These are phyloP conservation scores for Tipula unca DNA, from an alignment of 2,888 invertebrate species.

Conservation along the genomic window DNA sequence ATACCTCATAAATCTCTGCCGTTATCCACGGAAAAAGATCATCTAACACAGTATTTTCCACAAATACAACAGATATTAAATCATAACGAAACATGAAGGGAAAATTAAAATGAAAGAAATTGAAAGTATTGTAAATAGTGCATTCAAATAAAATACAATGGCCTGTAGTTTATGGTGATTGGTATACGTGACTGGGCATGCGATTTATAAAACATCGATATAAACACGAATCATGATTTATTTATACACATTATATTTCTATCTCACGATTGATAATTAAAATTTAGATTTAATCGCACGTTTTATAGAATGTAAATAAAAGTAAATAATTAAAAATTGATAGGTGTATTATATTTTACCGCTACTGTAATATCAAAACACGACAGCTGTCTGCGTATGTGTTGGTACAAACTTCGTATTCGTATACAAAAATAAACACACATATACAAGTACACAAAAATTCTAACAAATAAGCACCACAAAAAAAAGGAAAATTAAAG, in stretches of 20 bases:
- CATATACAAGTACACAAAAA: background rate
- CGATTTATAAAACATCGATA: background rate
- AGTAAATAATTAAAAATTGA: background rate
- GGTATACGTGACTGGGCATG: background rate
- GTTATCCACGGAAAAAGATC: background rate
- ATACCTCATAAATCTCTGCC: background rate
- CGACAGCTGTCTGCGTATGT: background rate
- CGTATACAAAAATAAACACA: background rate
- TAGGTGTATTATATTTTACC: background rate
- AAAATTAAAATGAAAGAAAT: background rate
- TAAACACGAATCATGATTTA: background rate
- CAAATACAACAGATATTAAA: background rate
- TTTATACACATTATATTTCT: too few relatives aligned
- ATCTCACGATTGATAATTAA: background rate
- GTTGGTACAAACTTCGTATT: background rate
- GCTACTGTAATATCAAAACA: background rate
- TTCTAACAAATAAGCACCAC: constrained; percentile 8
- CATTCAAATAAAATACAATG: background rate
- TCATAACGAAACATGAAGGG: background rate
- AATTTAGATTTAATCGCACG: background rate
- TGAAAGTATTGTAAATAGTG: background rate
- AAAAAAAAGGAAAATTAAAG: background rate
- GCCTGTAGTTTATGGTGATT: background rate
- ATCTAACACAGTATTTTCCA: background rate
- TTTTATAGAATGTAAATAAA: background rate